These are phyloP conservation scores for Cheilosia vernalis DNA, from an alignment of 2,888 invertebrate genomes.

Conservation along the genomic window DNA sequence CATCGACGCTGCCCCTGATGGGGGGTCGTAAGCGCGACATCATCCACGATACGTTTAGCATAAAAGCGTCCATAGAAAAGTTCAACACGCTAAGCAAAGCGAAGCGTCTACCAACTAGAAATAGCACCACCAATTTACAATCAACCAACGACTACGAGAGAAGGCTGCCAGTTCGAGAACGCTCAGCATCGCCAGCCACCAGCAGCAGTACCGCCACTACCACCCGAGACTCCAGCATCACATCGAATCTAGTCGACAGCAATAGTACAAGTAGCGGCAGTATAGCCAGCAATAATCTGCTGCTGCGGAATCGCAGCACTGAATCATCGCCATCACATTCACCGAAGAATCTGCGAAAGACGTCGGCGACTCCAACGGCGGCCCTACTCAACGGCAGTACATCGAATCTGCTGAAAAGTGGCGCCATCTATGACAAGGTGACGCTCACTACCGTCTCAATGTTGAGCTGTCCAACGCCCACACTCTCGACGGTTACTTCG, in stretches of 20 bases:
- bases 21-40: conserved; percentile 65
- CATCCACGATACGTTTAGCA: conserved; percentile 80
- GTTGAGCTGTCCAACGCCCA: conserved; percentile 77
- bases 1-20: conserved; percentile 59
- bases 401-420: conserved; percentile 59
- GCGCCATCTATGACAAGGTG: conserved; percentile 60
- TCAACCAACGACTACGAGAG: conserved; percentile 66
- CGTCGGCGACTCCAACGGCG: conserved; percentile 79
- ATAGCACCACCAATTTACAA: conserved; percentile 81
- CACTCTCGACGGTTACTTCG: conserved; percentile 61
- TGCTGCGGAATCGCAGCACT: conserved; percentile 65
- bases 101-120: conserved; percentile 79
- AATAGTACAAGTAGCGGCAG: conserved; percentile 70
- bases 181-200: conserved; percentile 67
- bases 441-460: conserved; percentile 69
- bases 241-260: conserved; percentile 62
- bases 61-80: conserved; percentile 82
- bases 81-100: conserved; percentile 82
- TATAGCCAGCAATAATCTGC: conserved; percentile 62
- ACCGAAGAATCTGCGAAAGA: conserved; percentile 75
- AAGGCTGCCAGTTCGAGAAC: conserved; percentile 54
- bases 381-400: conserved; percentile 79
- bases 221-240: conserved; percentile 48
- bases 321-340: conserved; percentile 72
- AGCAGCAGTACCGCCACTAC: conserved; percentile 48